Base-by-base conservation (phyloP, 1,140 invertebrate genomes). In the Linepithema humile region DNA sequence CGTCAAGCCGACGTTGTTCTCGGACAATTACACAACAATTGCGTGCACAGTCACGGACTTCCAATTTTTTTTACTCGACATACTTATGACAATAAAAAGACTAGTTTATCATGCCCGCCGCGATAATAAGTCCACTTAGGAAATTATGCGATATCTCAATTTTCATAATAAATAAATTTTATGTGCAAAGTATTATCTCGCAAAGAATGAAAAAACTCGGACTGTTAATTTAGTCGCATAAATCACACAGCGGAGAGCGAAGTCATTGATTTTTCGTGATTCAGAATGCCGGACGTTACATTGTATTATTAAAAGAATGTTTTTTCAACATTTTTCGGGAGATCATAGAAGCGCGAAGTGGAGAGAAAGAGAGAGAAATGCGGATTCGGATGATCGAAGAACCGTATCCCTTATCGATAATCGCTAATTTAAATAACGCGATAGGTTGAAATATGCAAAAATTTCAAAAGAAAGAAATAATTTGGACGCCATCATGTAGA, bases 401-500 rank as follows among this genome's bases (percentile, higher is more conserved):
- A 40, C 23, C 10, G 43, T 23, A 43, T 23, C 48, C 50, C 43
- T 55, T 80, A 80, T 80, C 75, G 64, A 80, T 80, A 70, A 80
- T 80, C 75, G 75, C 75, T 70, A 80, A 80, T 80, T 80, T 80
- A 80, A 80, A 80, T 80, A 70, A 80, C 45, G 65, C 35, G 48
- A 55, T 38, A 65, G 75, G 10, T 55, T 40, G 62, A 70, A 80
- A 70, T 80, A 80, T 80, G 75, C 75, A 80, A 55, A 80, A 80
- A 70, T 80, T 78, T 55, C 48, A 29, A 69, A 80, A 70, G 67
- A 55, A 67, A 53, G 62, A 69, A 70, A 69, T 23, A 70, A 43
- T 55, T 80, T 64, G 12, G 17, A 35, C 64, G 38, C 45, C 62
- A 40, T 69, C 32, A 53, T 67, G 45, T 55, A 78, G 75, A 80